Base-by-base conservation (phyloP, 2,113 vertebrate species). In the Cololabis saira region DNA sequence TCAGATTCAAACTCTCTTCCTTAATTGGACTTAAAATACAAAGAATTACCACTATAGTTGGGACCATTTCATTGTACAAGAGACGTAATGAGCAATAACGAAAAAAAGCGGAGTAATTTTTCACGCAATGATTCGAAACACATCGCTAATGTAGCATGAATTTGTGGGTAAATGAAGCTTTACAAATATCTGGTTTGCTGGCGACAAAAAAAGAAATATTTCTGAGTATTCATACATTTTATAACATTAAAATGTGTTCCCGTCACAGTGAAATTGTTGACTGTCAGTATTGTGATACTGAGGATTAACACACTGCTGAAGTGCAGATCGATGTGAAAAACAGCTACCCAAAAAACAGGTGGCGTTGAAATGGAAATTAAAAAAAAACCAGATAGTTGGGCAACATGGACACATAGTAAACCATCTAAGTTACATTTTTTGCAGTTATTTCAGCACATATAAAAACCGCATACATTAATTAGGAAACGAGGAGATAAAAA, bases 401-500 rank as follows among this genome's bases (percentile, higher is more conserved):
- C 30, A 59, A 63, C 18, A 14, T 1, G 40, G 51, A 65, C 48
- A 50, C 12, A 50, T 41, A 61, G 65, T 63, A 24, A 56, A 21
- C 55, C 55, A 22, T 62, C 19, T 40, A 66, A 73, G 57, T 65
- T 15, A 54, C 24, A 44, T 10, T 16, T 24, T 16, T 24, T 37
- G 61, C 41, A 62, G 45, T 57, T 3, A 44, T 42, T 11, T 71
- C 19, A 54, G 60, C 16, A 12, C 44, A 11, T 59, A 51, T 1
- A 19, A n/a, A 21, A 47, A 40, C 56, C 75, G 57, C 58, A 57
- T 54, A 22, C 66, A 51, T 48, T 50, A 50, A 11, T 55, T 47
- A 82, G 47, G 67, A 70, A 67, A 78, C 67, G 73, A 73, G 14
- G 33, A 66, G 55, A 72, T 48, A 44, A 51, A 67, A 42, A 55